A percentile compares a stretch with the other conserved stretches of the same genome.
These are phyloP conservation scores for Brevipalpus yothersi DNA, from an alignment of 1,140 invertebrate species.

Conservation along the genomic window DNA sequence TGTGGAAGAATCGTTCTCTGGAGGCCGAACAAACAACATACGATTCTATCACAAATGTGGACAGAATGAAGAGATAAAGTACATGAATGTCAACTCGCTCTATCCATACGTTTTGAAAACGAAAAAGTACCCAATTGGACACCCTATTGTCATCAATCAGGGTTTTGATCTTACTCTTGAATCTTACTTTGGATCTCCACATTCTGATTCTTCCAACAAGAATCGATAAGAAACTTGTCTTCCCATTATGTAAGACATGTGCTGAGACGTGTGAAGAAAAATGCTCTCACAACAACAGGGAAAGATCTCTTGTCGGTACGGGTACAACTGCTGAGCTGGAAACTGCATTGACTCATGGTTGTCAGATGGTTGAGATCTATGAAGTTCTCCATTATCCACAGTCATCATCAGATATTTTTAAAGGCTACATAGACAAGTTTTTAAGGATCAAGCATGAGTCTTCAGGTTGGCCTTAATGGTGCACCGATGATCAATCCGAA, in stretches of 20 bases:
- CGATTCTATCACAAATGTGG: conserved; percentile 13
- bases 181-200: conserved; percentile 9
- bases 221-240: conserved; percentile 8
- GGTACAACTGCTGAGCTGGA: conserved; percentile 19
- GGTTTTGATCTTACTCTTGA: conserved; percentile 8
- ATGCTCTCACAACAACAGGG: conserved; percentile 15
- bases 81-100: conserved; percentile 12
- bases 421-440: no score
- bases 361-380: conserved; percentile 17
- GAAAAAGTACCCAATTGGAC: conserved; percentile 4
- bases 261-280: neutral
- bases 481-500: neutral
- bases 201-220: conserved; percentile 11
- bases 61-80: conserved; percentile 17
- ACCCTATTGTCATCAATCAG: conserved; percentile 17
- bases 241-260: conserved; percentile 13
- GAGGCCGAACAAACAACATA: conserved; percentile 17
- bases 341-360: conserved; percentile 17
- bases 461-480: neutral
- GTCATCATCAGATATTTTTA: no score
- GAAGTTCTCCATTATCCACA: conserved; percentile 22
- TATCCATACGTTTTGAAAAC: neutral
- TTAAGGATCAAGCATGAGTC: neutral
- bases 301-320: conserved; percentile 17
- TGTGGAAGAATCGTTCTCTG: conserved; percentile 18